Percentiles rank a stretch among this genome's conserved stretches.
These are phyloP conservation scores for Dryobotodes eremita DNA, from an alignment of 2,888 invertebrate species.

Conservation along the genomic window DNA sequence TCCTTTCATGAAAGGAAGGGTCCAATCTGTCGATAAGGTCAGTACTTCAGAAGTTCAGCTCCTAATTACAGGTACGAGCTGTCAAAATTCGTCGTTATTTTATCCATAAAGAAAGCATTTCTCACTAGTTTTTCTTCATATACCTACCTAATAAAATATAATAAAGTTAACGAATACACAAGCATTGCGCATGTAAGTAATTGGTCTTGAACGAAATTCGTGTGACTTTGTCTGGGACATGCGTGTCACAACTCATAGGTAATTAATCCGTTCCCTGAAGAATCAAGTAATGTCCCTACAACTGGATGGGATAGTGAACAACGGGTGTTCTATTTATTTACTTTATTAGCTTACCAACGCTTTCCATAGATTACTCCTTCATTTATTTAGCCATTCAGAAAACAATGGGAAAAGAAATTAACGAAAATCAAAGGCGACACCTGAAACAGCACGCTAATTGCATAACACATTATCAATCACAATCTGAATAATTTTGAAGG, in stretches of 20 bases:
- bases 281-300: not conserved
- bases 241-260: slow-evolving; percentile 17
- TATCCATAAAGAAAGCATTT: not conserved
- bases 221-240: not conserved
- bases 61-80: not conserved
- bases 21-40: not conserved
- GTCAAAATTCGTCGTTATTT: not conserved
- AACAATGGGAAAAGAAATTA: not conserved
- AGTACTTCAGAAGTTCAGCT: no score
- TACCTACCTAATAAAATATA: not conserved
- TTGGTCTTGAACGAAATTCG: slow-evolving; percentile 1
- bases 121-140: no score
- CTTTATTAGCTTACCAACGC: not conserved
- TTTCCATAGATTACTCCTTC: not conserved
- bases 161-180: not conserved
- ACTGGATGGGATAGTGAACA: not conserved
- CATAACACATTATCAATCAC: no score
- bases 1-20: not conserved
- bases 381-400: not conserved
- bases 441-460: not conserved
- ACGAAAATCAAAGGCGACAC: not conserved
- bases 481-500: no score
- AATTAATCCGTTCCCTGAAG: slow-evolving; percentile 30
- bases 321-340: slow-evolving; percentile 2
- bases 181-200: not conserved